Conservation (phyloP, 2,797 vertebrate genomes). For the Esox lucius region DNA sequence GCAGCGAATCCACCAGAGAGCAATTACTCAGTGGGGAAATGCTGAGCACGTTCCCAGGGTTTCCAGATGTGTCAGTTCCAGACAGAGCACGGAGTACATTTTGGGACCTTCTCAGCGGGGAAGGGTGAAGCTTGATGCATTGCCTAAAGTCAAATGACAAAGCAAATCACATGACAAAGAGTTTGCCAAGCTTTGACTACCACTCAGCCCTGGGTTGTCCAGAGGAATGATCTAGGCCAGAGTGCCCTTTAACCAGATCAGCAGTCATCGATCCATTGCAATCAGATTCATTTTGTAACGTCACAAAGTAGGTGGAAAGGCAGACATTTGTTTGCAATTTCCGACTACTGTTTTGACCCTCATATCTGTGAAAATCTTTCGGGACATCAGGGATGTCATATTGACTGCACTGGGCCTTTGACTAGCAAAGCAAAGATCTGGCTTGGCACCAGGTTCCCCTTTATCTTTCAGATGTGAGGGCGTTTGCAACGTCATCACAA, state of each 20-base stretch:
- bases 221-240: constrained; percentile 7
- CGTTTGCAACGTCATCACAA: not conserved
- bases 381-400: no score
- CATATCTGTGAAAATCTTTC: not conserved
- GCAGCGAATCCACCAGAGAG: not conserved
- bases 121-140: not conserved
- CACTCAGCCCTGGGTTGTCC: not conserved
- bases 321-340: not conserved
- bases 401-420: no score
- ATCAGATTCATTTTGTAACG: not conserved
- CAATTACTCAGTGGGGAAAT: not conserved
- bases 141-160: not conserved
- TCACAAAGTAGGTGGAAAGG: no score
- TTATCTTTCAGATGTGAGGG: not conserved
- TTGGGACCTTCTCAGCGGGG: not conserved
- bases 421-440: not conserved
- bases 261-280: not conserved
- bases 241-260: no score
- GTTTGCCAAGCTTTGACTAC: not conserved
- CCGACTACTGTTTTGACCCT: no score
- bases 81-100: not conserved
- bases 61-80: not conserved
- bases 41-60: not conserved
- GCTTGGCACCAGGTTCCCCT: not conserved
- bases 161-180: not conserved